Evolutionary conservation across 2,888 invertebrate genomes (phyloP).

Genomic region (Cephus nigrinus): DNA sequence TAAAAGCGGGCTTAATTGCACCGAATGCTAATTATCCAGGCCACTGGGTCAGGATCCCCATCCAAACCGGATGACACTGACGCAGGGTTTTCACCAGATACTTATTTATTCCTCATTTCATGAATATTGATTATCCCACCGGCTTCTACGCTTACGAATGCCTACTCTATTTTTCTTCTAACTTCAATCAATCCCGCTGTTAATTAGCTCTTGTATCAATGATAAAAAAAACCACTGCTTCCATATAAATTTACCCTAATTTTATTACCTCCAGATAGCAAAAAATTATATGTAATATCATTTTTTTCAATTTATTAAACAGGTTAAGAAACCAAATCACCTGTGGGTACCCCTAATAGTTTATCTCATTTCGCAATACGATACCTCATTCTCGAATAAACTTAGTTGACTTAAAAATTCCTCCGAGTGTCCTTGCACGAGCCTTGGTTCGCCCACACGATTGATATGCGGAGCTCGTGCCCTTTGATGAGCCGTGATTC

Average conservation of each 20-base stretch:
- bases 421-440: background rate
- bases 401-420: background rate
- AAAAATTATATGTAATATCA: background rate
- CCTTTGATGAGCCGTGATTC: conserved; percentile 32
- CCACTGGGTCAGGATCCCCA: conserved; percentile 26
- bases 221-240: background rate
- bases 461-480: conserved; percentile 29
- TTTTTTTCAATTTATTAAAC: background rate
- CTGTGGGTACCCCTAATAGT: too few relatives aligned
- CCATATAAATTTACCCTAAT: background rate
- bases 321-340: background rate
- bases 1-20: conserved; percentile 28
- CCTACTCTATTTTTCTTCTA: background rate
- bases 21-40: conserved; percentile 29
- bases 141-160: background rate
- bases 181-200: background rate
- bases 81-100: background rate
- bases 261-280: background rate
- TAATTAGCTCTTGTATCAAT: background rate
- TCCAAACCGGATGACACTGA: background rate
- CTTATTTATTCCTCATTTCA: background rate
- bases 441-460: conserved; percentile 33
- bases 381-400: background rate
- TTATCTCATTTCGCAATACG: background rate
- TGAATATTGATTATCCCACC: background rate